Evolutionary conservation across 2,113 vertebrate genomes (phyloP).

Genomic region (Crypturellus undulatus): DNA sequence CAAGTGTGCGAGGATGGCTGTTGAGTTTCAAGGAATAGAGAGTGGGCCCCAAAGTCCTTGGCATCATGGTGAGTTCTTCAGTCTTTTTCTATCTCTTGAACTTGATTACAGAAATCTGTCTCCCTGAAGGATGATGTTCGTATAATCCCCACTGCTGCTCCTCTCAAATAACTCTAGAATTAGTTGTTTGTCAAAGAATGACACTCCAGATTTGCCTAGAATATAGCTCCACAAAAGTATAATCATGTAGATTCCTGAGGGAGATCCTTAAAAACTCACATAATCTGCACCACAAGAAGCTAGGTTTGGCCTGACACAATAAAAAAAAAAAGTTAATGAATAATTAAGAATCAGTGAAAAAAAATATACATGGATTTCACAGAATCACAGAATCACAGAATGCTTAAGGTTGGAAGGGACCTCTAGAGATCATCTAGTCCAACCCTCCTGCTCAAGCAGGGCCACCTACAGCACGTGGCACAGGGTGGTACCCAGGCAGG

Average conservation of each 20-base stretch:
- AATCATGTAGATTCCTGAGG: neutral
- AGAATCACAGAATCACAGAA: too few species aligned
- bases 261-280: neutral
- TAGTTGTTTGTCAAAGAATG: neutral
- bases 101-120: neutral
- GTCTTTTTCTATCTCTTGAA: neutral
- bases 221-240: neutral
- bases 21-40: neutral
- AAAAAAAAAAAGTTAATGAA: neutral
- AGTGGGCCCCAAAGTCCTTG: neutral
- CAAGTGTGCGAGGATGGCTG: neutral
- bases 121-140: neutral
- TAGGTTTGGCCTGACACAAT: neutral
- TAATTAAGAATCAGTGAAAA: neutral
- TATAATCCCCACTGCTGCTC: neutral
- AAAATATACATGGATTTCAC: neutral
- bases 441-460: too few species aligned
- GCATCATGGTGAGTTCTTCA: neutral
- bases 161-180: neutral
- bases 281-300: neutral
- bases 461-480: too few species aligned
- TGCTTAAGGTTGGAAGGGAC: too few species aligned
- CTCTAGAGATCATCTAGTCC: too few species aligned
- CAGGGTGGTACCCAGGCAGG: too few species aligned
- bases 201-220: neutral